These are phyloP conservation scores for Xestia xanthographa DNA, from an alignment of 2,888 invertebrate genomes.

Conservation along the genomic window DNA sequence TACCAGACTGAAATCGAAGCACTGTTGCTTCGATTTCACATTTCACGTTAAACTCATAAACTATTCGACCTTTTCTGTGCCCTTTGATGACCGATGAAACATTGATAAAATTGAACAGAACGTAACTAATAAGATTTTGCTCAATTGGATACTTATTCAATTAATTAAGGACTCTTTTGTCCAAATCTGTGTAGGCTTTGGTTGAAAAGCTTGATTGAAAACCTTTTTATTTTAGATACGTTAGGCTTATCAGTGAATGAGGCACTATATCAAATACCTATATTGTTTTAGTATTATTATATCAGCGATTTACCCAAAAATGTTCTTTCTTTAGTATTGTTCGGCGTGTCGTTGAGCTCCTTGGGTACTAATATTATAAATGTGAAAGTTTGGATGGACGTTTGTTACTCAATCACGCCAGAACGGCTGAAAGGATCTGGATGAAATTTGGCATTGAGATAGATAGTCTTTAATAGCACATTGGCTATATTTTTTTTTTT, in stretches of 20 bases:
- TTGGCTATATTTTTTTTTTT: not conserved
- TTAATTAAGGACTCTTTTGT: conserved; percentile 38
- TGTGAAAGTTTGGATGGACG: not conserved
- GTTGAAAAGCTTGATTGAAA: conserved; percentile 33
- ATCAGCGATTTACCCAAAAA: too few species aligned
- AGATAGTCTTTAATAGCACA: not conserved
- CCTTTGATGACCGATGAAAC: conserved; percentile 23
- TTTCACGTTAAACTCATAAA: not conserved
- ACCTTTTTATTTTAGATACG: conserved; percentile 7
- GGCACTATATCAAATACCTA: not conserved
- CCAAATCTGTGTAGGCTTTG: conserved; percentile 24
- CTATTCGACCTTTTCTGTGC: not conserved
- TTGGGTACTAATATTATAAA: too few species aligned
- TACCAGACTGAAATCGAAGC: too few species aligned
- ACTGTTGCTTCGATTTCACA: not conserved
- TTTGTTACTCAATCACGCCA: not conserved
- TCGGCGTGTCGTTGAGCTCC: too few species aligned
- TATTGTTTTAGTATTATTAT: too few species aligned
- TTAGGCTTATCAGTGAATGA: conserved; percentile 1
- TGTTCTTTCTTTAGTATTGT: too few species aligned
- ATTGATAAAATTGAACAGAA: conserved; percentile 23
- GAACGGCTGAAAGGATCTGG: not conserved
- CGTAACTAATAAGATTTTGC: conserved; percentile 34
- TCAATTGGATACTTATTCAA: conserved; percentile 43
- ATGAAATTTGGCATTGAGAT: not conserved